These are phyloP conservation scores for Cryptocephalus primarius DNA, from an alignment of 2,888 invertebrate genomes.

Conservation along the genomic window DNA sequence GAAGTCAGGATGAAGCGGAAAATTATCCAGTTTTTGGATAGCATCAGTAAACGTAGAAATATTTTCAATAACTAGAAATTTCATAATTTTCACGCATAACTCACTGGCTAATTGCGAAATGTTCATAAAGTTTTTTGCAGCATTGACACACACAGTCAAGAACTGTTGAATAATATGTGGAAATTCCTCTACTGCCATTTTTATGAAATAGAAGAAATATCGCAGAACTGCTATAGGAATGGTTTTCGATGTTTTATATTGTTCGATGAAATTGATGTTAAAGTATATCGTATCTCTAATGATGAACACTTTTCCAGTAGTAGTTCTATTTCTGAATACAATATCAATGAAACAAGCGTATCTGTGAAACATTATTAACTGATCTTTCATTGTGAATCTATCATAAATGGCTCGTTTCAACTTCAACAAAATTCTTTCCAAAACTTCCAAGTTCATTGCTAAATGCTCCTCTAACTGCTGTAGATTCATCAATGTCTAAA, in stretches of 20 bases:
- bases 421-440: constrained; percentile 26
- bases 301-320: constrained; percentile 40
- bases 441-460: constrained; percentile 19
- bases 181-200: constrained; percentile 36
- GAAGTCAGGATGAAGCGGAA: constrained; percentile 37
- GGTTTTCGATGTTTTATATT: constrained; percentile 23
- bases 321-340: constrained; percentile 28
- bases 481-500: constrained; percentile 22
- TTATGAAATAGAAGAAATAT: constrained; percentile 39
- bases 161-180: constrained; percentile 37
- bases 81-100: constrained; percentile 37
- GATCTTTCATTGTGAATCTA: constrained; percentile 42
- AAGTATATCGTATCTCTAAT: constrained; percentile 46
- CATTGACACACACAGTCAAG: constrained; percentile 43
- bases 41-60: constrained; percentile 36
- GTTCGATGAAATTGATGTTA: constrained; percentile 42
- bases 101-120: neutral
- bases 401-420: constrained; percentile 39
- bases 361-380: constrained; percentile 44
- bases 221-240: constrained; percentile 27
- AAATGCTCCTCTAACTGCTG: constrained; percentile 11
- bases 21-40: constrained; percentile 41
- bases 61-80: constrained; percentile 45
- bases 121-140: constrained; percentile 32
- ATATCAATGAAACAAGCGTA: constrained; percentile 41